Conservation (phyloP, 2,113 vertebrate species). For the Telmatochromis sp. region DNA sequence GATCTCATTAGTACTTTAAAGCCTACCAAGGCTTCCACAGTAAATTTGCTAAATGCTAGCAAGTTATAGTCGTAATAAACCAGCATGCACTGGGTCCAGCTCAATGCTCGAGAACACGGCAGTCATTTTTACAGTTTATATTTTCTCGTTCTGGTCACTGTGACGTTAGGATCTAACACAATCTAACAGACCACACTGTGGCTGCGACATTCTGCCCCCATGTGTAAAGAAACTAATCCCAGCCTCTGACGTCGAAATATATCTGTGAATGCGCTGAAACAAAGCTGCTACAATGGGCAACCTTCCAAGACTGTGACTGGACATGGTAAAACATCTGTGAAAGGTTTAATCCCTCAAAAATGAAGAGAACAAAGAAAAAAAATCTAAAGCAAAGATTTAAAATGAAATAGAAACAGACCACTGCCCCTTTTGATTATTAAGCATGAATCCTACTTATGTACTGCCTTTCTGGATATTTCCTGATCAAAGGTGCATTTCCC, state of each 20-base stretch:
- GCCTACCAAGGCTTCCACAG: not conserved
- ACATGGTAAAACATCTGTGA: not conserved
- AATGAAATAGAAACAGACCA: not conserved
- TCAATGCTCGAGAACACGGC: not conserved
- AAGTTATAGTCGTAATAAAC: not conserved
- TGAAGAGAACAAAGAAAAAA: not conserved
- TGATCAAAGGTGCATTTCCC: slow-evolving; percentile 23
- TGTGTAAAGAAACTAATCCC: not conserved
- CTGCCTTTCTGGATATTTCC: not conserved
- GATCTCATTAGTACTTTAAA: not conserved
- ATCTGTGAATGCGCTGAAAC: not conserved
- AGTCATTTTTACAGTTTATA: not conserved
- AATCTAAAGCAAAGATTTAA: not conserved
- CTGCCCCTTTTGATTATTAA: not conserved
- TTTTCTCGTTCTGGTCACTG: not conserved
- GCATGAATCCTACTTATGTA: not conserved
- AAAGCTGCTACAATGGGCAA: not conserved
- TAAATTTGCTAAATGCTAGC: not conserved
- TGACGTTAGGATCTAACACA: not conserved
- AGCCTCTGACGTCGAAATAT: not conserved
- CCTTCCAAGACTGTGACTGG: not conserved
- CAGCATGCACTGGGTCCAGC: not conserved
- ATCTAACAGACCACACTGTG: not conserved
- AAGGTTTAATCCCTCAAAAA: not conserved
- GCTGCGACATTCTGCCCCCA: not conserved